Evolutionary conservation across 2,888 invertebrate species (phyloP).

Genomic region (Lepidocyrtinus sp.): DNA sequence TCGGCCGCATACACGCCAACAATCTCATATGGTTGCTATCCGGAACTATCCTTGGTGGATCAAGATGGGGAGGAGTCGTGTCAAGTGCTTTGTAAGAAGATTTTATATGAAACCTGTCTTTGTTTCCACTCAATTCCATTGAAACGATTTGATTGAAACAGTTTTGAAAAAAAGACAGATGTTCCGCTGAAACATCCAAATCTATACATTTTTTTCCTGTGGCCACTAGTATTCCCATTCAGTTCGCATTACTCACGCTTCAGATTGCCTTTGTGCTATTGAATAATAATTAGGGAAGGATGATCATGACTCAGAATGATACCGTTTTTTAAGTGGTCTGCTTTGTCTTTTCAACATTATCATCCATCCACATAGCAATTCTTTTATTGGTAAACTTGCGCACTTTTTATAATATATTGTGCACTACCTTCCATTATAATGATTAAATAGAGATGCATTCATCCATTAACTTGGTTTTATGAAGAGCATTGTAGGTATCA

Average conservation of each 20-base stretch:
- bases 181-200: neutral
- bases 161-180: conserved; percentile 13
- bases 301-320: neutral
- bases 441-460: conserved; percentile 9
- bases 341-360: conserved; percentile 16
- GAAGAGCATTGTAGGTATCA: neutral
- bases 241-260: conserved; percentile 47
- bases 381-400: neutral
- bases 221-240: conserved; percentile 27
- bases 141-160: conserved; percentile 7
- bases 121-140: neutral
- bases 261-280: conserved; percentile 24
- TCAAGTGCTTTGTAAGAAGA: conserved; percentile 75
- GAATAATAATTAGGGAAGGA: conserved; percentile 3
- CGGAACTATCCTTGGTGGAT: conserved; percentile 72
- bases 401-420: neutral
- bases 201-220: neutral
- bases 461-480: conserved; percentile 3
- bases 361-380: conserved; percentile 15
- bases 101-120: conserved; percentile 13
- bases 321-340: conserved; percentile 10
- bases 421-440: conserved; percentile 10
- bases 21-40: conserved; percentile 79
- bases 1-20: conserved; percentile 79
- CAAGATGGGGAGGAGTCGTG: conserved; percentile 73